Conservation (phyloP, 2,888 invertebrate species). For the Nematopogon swammerdamellus region DNA sequence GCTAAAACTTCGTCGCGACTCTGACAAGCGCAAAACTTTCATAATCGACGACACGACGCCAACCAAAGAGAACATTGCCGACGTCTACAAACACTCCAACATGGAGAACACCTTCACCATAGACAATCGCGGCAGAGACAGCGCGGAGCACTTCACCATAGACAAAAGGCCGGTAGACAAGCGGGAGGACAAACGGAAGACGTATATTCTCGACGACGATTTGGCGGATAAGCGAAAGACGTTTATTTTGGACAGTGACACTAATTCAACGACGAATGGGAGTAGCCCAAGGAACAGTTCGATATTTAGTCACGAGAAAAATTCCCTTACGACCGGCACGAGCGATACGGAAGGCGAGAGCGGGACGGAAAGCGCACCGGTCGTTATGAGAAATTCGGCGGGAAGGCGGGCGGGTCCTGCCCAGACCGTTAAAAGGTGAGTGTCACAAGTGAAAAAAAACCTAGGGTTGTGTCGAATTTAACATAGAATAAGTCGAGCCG, state of each 20-base stretch:
- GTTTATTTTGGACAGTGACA: constrained; percentile 43
- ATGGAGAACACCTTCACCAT: neutral
- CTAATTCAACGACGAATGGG: constrained; percentile 46
- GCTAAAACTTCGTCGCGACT: constrained; percentile 22
- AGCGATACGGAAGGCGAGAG: constrained; percentile 46
- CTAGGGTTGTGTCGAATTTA: too few species aligned
- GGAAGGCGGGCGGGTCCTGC: constrained; percentile 19
- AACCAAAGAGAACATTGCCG: constrained; percentile 39
- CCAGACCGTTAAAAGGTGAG: constrained; percentile 5
- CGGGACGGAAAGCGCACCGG: constrained; percentile 41
- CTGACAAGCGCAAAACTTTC: constrained; percentile 38
- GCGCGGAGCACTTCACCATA: constrained; percentile 22
- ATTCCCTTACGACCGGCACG: constrained; percentile 29
- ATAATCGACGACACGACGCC: constrained; percentile 40
- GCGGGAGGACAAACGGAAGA: constrained; percentile 38
- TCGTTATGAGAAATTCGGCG: constrained; percentile 27
- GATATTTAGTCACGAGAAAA: constrained; percentile 41
- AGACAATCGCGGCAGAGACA: constrained; percentile 16
- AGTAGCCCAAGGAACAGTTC: constrained; percentile 47
- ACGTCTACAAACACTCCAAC: constrained; percentile 14
- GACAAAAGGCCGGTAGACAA: too few species aligned
- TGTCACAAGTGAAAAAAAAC: too few species aligned
- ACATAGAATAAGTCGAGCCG: too few species aligned
- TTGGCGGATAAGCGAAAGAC: constrained; percentile 31
- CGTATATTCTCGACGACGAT: constrained; percentile 35